Conservation (phyloP, 2,797 vertebrate species). For the Acropternis orthonyx region DNA sequence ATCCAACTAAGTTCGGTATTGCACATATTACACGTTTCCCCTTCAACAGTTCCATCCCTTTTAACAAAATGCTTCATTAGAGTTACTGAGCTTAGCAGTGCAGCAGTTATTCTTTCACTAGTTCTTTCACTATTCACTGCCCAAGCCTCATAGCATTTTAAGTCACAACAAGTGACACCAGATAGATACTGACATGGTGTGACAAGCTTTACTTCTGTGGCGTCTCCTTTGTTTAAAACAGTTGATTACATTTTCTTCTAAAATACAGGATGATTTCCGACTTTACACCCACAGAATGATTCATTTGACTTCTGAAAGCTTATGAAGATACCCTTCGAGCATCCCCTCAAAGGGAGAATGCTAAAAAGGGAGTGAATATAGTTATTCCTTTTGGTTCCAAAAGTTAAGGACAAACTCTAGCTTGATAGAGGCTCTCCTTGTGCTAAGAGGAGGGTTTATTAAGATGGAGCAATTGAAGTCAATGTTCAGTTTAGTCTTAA, state of each 20-base stretch:
- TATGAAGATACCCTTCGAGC: not conserved
- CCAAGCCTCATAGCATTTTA: not conserved
- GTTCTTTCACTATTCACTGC: not conserved
- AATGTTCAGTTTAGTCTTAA: constrained; percentile 51
- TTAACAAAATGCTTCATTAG: constrained; percentile 7
- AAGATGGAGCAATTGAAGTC: constrained; percentile 37
- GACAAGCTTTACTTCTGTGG: constrained; percentile 11
- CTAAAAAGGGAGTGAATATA: not conserved
- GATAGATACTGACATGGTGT: constrained; percentile 24
- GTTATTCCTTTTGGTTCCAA: not conserved
- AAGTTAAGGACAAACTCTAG: not conserved
- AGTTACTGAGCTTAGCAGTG: not conserved
- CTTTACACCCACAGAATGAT: not conserved
- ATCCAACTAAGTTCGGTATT: not conserved
- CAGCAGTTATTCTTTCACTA: not conserved
- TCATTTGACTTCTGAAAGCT: constrained; percentile 45
- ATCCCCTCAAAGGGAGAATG: not conserved
- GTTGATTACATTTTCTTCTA: not conserved
- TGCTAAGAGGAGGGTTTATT: constrained; percentile 27
- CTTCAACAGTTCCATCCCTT: constrained; percentile 20
- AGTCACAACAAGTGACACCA: constrained; percentile 42
- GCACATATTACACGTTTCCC: not conserved
- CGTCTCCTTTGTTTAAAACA: constrained; percentile 1
- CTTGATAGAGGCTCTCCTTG: not conserved
- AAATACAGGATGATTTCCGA: constrained; percentile 8